Evolutionary conservation across 2,888 invertebrate genomes (phyloP), one percentile per base, ranked within the genome.

Genomic region (Nysson spinosus): DNA sequence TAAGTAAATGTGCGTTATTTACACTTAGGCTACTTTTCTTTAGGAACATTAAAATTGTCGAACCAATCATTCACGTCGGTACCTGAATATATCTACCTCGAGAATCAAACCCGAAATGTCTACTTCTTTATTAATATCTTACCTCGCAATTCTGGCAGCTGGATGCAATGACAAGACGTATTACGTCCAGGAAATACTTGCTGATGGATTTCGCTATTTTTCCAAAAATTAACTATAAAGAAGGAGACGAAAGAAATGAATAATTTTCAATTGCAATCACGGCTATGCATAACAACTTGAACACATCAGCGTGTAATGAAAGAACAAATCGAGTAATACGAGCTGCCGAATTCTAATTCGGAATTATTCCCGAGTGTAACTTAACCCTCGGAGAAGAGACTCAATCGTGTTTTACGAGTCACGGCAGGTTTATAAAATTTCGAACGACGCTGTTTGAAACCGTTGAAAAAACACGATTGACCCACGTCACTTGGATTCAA

Each of bases 31-130:
- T 77, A 77, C 55, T 67, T 30, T 77, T 67, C 54, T 64, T 75
- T 76, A 76, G 75, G 75, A 76, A 76, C 75, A 76, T 76, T 68
- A 71, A 74, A 61, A 60, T 77, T 60, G 69, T 76, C 69, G 77
- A 72, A 72, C 73, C 69, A 69, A 69, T 76, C 55, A 52, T 52
- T 37, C 55, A 37, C 52, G 39, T 14, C 49, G 44, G 44, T 46
- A 55, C 47, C 51, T 60, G 67, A 55, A 42, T 46, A 37, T 34
- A n/a, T 32, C 50, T 40, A 49, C 46, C 44, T 35, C 60, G 51
- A 57, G 37, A 52, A 32, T 46, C n/a, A 46, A 34, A 57, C 51
- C n/a, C 35, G 55, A 47, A 40, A 54, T 19, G 11, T 24, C 16
- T 42, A 26, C 47, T 26, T 37, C 60, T 9, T 60, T 54, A 7